Conservation (phyloP, 2,888 invertebrate species). For the Taenaris catops region DNA sequence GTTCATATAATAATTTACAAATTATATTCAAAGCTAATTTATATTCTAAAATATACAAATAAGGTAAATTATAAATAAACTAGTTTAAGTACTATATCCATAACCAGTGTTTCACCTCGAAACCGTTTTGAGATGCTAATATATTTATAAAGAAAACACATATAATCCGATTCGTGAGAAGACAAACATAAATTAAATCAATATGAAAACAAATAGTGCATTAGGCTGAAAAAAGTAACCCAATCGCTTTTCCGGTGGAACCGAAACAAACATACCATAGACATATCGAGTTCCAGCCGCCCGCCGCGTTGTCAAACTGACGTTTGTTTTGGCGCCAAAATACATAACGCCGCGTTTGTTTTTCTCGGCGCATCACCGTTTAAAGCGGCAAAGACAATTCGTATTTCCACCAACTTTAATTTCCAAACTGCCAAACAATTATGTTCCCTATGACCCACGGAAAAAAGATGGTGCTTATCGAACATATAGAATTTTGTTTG, state of each 20-base stretch:
- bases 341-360: slow-evolving; percentile 77
- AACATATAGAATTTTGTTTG: slow-evolving; percentile 34
- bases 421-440: slow-evolving; percentile 29
- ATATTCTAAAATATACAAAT: no score
- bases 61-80: no score
- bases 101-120: no score
- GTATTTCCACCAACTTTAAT: slow-evolving; percentile 31
- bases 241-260: slow-evolving; percentile 70
- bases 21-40: no score
- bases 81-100: no score
- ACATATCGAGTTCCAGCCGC: slow-evolving; percentile 73
- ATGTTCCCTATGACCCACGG: slow-evolving; percentile 34
- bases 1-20: no score
- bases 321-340: slow-evolving; percentile 80
- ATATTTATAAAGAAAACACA: slow-evolving; percentile 12
- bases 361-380: slow-evolving; percentile 70
- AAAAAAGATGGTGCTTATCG: slow-evolving; percentile 15
- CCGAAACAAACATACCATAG: slow-evolving; percentile 69
- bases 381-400: slow-evolving; percentile 42
- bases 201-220: slow-evolving; percentile 37
- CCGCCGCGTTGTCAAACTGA: slow-evolving; percentile 77
- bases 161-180: slow-evolving; percentile 22
- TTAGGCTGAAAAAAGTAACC: slow-evolving; percentile 53
- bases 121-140: slow-evolving; percentile 3
- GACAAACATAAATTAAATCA: slow-evolving; percentile 27